Conservation (phyloP, 2,888 invertebrate genomes). For the Celastrina argiolus region DNA sequence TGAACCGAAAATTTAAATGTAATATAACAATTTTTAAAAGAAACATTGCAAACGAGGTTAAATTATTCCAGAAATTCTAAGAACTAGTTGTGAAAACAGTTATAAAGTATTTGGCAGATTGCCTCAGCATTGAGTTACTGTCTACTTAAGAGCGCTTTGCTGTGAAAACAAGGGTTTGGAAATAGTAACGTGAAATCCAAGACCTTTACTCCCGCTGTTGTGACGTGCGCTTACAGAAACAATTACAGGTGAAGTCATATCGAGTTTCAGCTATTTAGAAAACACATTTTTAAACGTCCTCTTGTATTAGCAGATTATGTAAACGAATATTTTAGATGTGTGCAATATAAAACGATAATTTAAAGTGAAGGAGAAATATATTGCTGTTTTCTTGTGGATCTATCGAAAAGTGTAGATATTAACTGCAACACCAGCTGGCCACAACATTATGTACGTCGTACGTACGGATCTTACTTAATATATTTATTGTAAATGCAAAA, state of each 20-base stretch:
- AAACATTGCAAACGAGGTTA: no score
- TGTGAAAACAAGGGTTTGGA: conserved; percentile 75
- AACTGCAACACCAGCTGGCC: no score
- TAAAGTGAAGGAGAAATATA: no score
- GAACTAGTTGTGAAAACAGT: conserved; percentile 3
- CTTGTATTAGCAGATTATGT: no score
- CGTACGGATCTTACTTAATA: no score
- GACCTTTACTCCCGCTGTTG: conserved; percentile 66
- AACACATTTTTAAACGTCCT: neutral
- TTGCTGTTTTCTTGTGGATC: no score
- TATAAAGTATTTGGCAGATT: conserved; percentile 49
- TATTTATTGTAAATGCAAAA: no score
- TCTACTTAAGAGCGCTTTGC: conserved; percentile 69
- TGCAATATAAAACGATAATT: no score
- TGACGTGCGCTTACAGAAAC: conserved; percentile 70
- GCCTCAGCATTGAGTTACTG: conserved; percentile 64
- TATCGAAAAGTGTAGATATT: no score
- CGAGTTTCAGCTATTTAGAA: conserved; percentile 29
- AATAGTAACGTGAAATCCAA: conserved; percentile 67
- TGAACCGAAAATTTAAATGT: neutral
- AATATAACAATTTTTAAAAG: neutral
- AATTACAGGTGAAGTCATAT: conserved; percentile 43
- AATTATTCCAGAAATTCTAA: conserved; percentile 22
- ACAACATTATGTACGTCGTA: no score
- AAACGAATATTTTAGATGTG: no score